phyloP scores from a whole-genome alignment of 2,797 vertebrate genomes.

The Melanotaenia pygmaea region DNA sequence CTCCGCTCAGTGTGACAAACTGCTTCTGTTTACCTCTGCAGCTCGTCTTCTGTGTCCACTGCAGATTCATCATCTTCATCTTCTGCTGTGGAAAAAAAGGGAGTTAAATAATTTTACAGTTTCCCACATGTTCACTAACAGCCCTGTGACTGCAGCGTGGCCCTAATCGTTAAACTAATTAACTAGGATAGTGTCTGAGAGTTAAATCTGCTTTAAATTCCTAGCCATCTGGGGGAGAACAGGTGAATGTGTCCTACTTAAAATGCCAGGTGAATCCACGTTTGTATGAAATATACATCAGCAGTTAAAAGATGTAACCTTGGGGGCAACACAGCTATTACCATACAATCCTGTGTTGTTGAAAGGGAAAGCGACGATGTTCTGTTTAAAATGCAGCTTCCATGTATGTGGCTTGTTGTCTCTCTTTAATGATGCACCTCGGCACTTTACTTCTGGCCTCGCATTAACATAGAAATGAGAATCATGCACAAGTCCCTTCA shows the following conservation, averaged over 20 bases:
- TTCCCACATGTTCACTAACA: background rate
- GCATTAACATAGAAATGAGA: constrained; percentile 86
- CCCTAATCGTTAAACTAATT: constrained; percentile 20
- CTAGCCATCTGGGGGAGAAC: background rate
- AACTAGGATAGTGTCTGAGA: constrained; percentile 5
- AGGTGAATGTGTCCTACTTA: constrained; percentile 4
- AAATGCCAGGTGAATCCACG: constrained; percentile 7
- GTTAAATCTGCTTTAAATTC: background rate
- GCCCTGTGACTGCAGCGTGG: background rate
- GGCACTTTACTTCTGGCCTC: constrained; percentile 57
- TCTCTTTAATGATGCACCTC: constrained; percentile 28
- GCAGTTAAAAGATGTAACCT: constrained; percentile 9
- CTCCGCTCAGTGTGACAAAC: background rate
- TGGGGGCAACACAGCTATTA: background rate
- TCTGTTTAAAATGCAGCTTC: constrained; percentile 42
- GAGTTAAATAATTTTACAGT: background rate
- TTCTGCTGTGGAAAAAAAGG: constrained; percentile 51
- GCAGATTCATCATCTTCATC: constrained; percentile 83
- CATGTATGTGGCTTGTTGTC: constrained; percentile 31
- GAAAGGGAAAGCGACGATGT: background rate
- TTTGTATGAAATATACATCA: constrained; percentile 14
- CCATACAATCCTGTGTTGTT: background rate
- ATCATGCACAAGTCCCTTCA: constrained; percentile 79
- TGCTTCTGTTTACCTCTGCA: constrained; percentile 83
- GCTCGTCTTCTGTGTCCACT: constrained; percentile 90